Conservation (phyloP, 2,113 vertebrate species). For the Calypte anna region DNA sequence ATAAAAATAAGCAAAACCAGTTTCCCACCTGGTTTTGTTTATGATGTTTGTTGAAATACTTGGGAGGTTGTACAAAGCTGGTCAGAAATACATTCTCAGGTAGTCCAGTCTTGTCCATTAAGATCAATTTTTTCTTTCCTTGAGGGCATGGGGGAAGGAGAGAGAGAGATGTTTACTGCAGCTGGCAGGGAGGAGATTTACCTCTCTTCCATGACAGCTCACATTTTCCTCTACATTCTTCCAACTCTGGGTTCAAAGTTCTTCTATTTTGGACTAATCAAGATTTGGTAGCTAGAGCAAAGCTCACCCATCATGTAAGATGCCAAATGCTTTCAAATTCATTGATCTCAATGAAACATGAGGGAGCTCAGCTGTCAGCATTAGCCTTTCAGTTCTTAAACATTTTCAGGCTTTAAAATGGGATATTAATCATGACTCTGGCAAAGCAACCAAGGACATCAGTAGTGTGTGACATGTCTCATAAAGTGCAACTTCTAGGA, state of each 20-base stretch:
- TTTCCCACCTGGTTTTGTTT: conserved; percentile 62
- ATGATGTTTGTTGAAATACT: conserved; percentile 42
- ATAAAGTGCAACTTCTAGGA: conserved; percentile 58
- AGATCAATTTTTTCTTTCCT: not conserved
- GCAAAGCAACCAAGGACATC: conserved; percentile 19
- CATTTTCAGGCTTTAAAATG: conserved; percentile 28
- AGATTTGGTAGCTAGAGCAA: conserved; percentile 55
- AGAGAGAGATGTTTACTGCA: not conserved
- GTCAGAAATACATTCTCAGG: not conserved
- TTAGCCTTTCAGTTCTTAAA: conserved; percentile 13
- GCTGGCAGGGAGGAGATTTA: conserved; percentile 17
- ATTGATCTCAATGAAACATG: conserved; percentile 52
- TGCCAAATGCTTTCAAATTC: conserved; percentile 57
- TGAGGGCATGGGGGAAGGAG: not conserved
- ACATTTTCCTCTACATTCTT: conserved; percentile 29
- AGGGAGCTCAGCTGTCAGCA: conserved; percentile 42
- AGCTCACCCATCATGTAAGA: conserved; percentile 17
- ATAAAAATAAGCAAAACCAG: conserved; percentile 58
- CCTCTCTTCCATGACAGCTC: conserved; percentile 17
- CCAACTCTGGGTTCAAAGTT: conserved; percentile 27
- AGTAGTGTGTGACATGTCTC: conserved; percentile 32
- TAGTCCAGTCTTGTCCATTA: not conserved
- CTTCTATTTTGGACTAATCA: conserved; percentile 35
- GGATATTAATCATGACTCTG: conserved; percentile 51
- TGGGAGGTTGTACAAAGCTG: not conserved